Evolutionary conservation across 1,140 invertebrate genomes (phyloP).

Genomic region (Trachelipus rathkii): DNA sequence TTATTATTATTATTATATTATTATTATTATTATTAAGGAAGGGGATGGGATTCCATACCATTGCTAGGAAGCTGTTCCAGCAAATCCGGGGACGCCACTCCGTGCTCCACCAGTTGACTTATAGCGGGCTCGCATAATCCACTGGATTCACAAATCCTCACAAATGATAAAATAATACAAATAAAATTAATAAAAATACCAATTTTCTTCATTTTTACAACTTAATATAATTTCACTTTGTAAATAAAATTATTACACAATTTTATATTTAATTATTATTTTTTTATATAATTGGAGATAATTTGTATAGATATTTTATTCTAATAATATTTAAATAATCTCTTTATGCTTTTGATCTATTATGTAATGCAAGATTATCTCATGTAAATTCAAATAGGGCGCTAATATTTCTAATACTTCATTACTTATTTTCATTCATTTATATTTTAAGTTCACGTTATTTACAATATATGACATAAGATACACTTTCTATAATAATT

Average conservation of each 20-base stretch:
- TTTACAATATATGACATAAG: not conserved
- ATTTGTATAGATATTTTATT: not conserved
- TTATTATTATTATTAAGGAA: not conserved
- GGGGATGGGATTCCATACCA: not conserved
- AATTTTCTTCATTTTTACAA: too few species aligned
- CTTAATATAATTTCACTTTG: too few species aligned
- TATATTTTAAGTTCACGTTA: not conserved
- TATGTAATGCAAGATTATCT: too few species aligned
- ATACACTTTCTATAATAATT: too few species aligned
- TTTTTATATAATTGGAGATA: not conserved
- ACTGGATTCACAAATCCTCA: not conserved
- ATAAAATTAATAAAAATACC: too few species aligned
- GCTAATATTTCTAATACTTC: too few species aligned
- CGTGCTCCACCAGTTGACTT: not conserved
- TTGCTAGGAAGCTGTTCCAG: not conserved
- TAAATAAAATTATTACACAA: not conserved
- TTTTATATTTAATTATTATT: not conserved
- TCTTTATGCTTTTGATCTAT: too few species aligned
- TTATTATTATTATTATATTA: too few species aligned
- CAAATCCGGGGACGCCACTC: not conserved
- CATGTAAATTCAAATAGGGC: too few species aligned
- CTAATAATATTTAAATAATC: not conserved
- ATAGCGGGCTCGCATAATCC: not conserved
- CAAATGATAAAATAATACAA: not conserved
- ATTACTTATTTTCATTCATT: too few species aligned